Conservation (phyloP, 2,888 invertebrate species). For the Pediacus dermestoides region DNA sequence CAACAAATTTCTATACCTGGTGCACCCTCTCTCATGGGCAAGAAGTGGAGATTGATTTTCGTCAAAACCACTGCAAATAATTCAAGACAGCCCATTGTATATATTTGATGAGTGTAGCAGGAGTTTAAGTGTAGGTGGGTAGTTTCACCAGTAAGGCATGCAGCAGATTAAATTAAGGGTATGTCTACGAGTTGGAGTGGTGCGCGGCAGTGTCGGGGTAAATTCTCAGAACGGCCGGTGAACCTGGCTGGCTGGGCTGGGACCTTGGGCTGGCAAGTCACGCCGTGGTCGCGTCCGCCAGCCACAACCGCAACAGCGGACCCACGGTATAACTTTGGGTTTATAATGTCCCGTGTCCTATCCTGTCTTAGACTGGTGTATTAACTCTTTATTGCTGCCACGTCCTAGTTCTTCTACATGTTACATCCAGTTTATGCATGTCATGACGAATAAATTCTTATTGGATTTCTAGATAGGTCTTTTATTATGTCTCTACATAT, state of each 20-base stretch:
- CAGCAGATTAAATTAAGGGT: conserved; percentile 10
- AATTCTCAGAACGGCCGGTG: conserved; percentile 36
- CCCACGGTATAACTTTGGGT: conserved; percentile 18
- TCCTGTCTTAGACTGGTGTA: conserved; percentile 7
- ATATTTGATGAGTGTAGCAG: conserved; percentile 4
- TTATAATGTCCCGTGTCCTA: conserved; percentile 16
- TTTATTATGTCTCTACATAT: no score
- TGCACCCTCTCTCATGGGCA: no score
- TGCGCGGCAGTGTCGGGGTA: conserved; percentile 13
- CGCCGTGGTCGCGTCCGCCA: conserved; percentile 24
- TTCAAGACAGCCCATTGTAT: conserved; percentile 4
- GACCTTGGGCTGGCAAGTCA: conserved; percentile 31
- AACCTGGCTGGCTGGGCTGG: conserved; percentile 33
- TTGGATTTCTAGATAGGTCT: no score
- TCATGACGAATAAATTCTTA: no score
- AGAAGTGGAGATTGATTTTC: no score
- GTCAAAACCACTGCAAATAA: conserved; percentile 7
- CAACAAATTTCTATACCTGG: no score
- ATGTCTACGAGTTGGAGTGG: conserved; percentile 13
- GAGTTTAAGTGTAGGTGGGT: conserved; percentile 7
- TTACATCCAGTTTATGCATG: conserved; percentile 14
- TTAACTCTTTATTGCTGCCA: conserved; percentile 14
- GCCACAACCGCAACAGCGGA: conserved; percentile 24
- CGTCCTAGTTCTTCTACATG: conserved; percentile 17
- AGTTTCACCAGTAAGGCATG: conserved; percentile 3